Evolutionary conservation across 2,113 vertebrate genomes (phyloP).

Genomic region (Coreoperca whiteheadi): DNA sequence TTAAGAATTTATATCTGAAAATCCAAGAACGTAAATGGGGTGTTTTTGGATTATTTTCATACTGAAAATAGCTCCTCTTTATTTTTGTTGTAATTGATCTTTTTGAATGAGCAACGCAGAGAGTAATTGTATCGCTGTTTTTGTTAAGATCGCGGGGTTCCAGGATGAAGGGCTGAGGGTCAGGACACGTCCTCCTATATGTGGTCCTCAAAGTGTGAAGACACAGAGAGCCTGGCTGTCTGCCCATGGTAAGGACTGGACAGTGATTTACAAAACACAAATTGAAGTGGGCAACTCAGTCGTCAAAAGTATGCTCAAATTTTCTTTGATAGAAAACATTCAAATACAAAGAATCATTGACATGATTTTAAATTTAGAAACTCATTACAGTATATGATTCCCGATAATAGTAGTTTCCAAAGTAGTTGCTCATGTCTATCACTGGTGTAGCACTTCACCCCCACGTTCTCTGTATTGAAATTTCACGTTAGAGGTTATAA

Average conservation of each 20-base stretch:
- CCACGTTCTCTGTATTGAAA: neutral
- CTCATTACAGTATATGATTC: neutral
- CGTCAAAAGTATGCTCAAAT: neutral
- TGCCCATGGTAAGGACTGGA: constrained; percentile 75
- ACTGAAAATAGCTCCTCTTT: neutral
- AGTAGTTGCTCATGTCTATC: neutral
- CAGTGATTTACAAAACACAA: constrained; percentile 12
- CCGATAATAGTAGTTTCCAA: neutral
- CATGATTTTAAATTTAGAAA: neutral
- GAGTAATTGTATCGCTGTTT: neutral
- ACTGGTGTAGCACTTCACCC: neutral
- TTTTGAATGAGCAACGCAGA: neutral
- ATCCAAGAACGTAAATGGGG: neutral
- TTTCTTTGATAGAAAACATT: neutral
- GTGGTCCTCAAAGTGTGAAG: constrained; percentile 80
- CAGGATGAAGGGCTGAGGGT: constrained; percentile 74
- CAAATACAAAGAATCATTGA: neutral
- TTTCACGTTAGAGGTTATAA: no score
- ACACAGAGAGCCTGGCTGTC: constrained; percentile 75
- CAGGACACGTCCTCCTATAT: constrained; percentile 80
- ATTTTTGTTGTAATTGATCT: neutral
- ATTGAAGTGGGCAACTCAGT: neutral
- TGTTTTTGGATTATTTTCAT: neutral
- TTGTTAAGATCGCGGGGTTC: constrained; percentile 66
- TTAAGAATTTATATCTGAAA: neutral